Conservation (phyloP, 2,888 invertebrate species). For the Scaptomyza cyrtandrae region DNA sequence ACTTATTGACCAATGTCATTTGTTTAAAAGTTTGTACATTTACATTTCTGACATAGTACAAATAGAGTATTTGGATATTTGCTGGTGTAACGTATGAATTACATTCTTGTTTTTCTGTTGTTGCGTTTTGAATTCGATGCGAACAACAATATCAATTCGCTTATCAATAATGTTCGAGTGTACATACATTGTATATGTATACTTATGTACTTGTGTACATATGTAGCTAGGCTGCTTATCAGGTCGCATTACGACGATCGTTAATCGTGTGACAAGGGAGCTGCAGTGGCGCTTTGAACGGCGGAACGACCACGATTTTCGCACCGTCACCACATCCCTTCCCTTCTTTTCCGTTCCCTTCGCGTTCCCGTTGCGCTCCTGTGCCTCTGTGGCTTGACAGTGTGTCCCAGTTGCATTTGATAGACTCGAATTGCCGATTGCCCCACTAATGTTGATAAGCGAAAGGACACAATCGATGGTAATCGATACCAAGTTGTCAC, state of each 20-base stretch:
- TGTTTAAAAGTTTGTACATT: no score
- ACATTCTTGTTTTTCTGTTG: slow-evolving; percentile 27
- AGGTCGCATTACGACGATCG: slow-evolving; percentile 45
- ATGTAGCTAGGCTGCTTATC: slow-evolving; percentile 32
- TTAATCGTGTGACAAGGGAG: slow-evolving; percentile 30
- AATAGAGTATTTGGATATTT: slow-evolving; percentile 15
- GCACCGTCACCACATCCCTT: slow-evolving; percentile 6
- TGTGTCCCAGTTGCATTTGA: slow-evolving; percentile 20
- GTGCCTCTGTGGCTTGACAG: slow-evolving; percentile 2
- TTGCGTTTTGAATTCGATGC: slow-evolving; percentile 23
- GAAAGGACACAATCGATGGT: slow-evolving; percentile 29
- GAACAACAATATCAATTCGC: slow-evolving; percentile 30
- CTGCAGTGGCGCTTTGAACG: not conserved
- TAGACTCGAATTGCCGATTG: slow-evolving; percentile 22
- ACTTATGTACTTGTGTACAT: not conserved
- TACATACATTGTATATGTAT: not conserved
- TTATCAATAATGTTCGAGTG: slow-evolving; percentile 41
- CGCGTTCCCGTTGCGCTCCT: slow-evolving; percentile 12
- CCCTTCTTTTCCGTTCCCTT: not conserved
- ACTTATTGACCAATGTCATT: no score
- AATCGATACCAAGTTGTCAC: slow-evolving; percentile 23
- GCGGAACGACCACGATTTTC: slow-evolving; percentile 45
- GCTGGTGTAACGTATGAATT: slow-evolving; percentile 32
- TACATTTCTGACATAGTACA: not conserved
- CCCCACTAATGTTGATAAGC: slow-evolving; percentile 12